Percentiles rank a stretch among this genome's conserved stretches.
These are phyloP conservation scores for Bellardia pandia DNA, from an alignment of 2,888 invertebrate genomes.

Conservation along the genomic window DNA sequence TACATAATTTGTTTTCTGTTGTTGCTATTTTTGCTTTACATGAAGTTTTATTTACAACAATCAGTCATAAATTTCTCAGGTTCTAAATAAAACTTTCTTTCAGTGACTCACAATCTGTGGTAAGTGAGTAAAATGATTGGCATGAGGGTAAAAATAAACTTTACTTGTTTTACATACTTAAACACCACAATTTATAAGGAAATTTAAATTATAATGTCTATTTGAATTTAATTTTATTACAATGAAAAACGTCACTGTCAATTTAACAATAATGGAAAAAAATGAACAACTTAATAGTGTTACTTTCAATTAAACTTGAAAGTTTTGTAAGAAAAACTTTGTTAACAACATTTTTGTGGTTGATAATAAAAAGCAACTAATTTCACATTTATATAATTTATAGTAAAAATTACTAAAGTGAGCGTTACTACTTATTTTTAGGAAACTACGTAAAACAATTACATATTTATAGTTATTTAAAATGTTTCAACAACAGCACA, in stretches of 20 bases:
- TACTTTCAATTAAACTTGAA: constrained; percentile 1
- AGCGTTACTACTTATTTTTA: too few relatives aligned
- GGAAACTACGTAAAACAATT: too few relatives aligned
- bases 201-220: background rate
- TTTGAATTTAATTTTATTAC: background rate
- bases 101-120: constrained; percentile 56
- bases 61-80: constrained; percentile 52
- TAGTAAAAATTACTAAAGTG: too few relatives aligned
- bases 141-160: constrained; percentile 13
- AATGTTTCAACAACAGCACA: too few relatives aligned
- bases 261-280: background rate
- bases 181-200: background rate
- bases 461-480: too few relatives aligned
- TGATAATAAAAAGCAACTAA: too few relatives aligned
- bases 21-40: constrained; percentile 11
- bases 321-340: background rate
- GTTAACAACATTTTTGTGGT: too few relatives aligned
- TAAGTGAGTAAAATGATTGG: background rate
- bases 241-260: constrained; percentile 2
- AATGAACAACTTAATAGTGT: too few relatives aligned
- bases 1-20: background rate
- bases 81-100: constrained; percentile 60
- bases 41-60: constrained; percentile 26
- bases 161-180: background rate
- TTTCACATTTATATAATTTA: too few relatives aligned